A percentile compares a stretch with the other conserved stretches of the same genome.
Evolutionary conservation across 1,140 invertebrate genomes (phyloP).

Genomic region (Eriocheir sinensis): DNA sequence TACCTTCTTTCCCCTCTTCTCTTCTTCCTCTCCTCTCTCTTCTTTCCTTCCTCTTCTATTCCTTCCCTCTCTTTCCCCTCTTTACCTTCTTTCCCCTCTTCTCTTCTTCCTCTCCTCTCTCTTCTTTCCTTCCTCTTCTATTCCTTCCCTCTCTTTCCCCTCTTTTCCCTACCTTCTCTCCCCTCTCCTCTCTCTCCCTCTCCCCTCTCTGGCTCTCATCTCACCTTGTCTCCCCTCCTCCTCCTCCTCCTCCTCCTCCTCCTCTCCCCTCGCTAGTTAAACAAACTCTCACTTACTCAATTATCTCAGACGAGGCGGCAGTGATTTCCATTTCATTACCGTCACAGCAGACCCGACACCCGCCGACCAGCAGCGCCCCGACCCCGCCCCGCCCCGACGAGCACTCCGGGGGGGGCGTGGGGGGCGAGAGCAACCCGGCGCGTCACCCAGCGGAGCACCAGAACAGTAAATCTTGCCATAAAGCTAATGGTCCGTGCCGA

Average conservation of each 20-base stretch:
- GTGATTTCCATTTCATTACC: constrained; percentile 78
- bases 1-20: background rate
- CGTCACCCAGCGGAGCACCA: constrained; percentile 77
- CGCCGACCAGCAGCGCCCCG: constrained; percentile 55
- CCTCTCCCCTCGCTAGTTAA: constrained; percentile 62
- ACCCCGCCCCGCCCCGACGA: background rate
- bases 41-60: background rate
- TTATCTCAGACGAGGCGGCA: constrained; percentile 73
- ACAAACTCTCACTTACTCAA: constrained; percentile 78
- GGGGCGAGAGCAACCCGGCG: constrained; percentile 43
- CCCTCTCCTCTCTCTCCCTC: constrained; percentile 23
- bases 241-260: constrained; percentile 33
- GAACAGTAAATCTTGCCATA: constrained; percentile 79
- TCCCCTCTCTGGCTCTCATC: background rate
- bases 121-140: background rate
- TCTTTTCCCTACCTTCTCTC: background rate
- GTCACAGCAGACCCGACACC: constrained; percentile 73
- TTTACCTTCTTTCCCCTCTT: background rate
- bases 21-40: background rate
- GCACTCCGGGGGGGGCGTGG: constrained; percentile 46
- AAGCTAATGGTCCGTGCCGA: constrained; percentile 79
- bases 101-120: background rate
- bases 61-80: background rate
- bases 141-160: background rate
- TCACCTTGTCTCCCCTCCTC: background rate